These are phyloP conservation scores for Eptesicus fuscus DNA, from an alignment of 2,113 vertebrate species.

Conservation along the genomic window DNA sequence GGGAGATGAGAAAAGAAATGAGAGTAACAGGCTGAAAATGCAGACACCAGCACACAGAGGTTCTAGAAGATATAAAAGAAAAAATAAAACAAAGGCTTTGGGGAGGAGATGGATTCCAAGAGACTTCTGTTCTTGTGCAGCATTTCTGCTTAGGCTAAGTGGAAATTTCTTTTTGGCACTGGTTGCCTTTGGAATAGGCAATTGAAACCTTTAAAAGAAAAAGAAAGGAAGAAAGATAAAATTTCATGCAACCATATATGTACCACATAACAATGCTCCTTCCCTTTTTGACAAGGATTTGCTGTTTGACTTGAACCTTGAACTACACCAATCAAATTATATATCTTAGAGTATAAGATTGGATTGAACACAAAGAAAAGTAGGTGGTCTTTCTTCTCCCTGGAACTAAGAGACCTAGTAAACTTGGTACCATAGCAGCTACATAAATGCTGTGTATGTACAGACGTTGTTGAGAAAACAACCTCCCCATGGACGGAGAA, in stretches of 20 bases:
- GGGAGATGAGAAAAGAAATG: background rate
- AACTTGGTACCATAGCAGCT: background rate
- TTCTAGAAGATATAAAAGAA: background rate
- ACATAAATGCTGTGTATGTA: background rate
- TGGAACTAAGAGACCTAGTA: background rate
- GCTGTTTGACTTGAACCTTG: background rate
- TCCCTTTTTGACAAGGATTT: background rate
- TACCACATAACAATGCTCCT: accelerated
- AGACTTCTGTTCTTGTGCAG: background rate
- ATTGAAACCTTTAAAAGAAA: background rate
- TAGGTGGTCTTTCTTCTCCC: background rate
- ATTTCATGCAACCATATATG: background rate
- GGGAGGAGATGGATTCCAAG: background rate
- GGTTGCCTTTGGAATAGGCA: background rate
- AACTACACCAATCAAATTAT: background rate
- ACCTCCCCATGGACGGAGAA: background rate
- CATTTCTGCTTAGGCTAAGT: background rate
- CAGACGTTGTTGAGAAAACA: background rate
- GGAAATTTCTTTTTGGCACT: background rate
- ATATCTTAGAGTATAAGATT: background rate
- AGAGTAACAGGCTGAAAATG: background rate
- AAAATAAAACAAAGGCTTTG: background rate
- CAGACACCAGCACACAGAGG: background rate
- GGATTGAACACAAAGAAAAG: background rate
- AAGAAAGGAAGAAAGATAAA: background rate